Percentiles rank a stretch among this genome's conserved stretches.
Conservation (phyloP, 2,113 vertebrate genomes). For the Gymnarchus niloticus region DNA sequence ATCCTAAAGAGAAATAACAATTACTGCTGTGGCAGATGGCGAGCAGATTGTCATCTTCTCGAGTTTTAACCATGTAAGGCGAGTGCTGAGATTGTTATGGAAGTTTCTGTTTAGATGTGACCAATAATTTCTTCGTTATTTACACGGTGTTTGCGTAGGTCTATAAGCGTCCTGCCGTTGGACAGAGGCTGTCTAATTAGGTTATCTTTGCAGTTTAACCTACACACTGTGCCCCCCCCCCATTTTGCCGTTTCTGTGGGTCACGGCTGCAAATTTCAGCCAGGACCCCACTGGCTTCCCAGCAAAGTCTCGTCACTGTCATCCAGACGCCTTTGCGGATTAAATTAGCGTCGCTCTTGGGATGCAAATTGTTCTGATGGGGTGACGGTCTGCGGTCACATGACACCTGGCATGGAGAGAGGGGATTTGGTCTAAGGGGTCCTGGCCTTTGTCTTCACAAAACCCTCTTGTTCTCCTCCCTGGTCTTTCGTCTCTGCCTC, state of each 20-base stretch:
- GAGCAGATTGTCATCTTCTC: slow-evolving; percentile 13
- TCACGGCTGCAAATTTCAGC: slow-evolving; percentile 35
- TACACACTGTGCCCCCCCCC: background rate
- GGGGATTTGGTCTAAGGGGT: slow-evolving; percentile 20
- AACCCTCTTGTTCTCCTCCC: slow-evolving; percentile 20
- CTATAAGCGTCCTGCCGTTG: too few relatives aligned
- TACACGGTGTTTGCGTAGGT: background rate
- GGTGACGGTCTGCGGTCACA: slow-evolving; percentile 44
- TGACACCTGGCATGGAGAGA: slow-evolving; percentile 34
- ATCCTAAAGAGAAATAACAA: background rate
- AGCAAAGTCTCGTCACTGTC: slow-evolving; percentile 58
- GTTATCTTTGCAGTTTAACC: too few relatives aligned
- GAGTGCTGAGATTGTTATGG: background rate
- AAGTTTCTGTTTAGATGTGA: background rate
- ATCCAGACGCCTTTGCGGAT: slow-evolving; percentile 51
- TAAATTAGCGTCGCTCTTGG: slow-evolving; percentile 37
- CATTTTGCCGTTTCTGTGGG: too few relatives aligned
- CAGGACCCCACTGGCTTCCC: slow-evolving; percentile 47
- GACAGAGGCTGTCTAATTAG: background rate
- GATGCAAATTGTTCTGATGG: slow-evolving; percentile 56
- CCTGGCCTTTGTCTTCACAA: slow-evolving; percentile 27
- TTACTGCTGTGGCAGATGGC: slow-evolving; percentile 14
- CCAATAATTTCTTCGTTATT: background rate
- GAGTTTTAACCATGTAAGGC: background rate
- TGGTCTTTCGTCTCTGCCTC: background rate